Evolutionary conservation across 2,797 vertebrate genomes (phyloP).

Genomic region (Sphaeramia orbicularis): DNA sequence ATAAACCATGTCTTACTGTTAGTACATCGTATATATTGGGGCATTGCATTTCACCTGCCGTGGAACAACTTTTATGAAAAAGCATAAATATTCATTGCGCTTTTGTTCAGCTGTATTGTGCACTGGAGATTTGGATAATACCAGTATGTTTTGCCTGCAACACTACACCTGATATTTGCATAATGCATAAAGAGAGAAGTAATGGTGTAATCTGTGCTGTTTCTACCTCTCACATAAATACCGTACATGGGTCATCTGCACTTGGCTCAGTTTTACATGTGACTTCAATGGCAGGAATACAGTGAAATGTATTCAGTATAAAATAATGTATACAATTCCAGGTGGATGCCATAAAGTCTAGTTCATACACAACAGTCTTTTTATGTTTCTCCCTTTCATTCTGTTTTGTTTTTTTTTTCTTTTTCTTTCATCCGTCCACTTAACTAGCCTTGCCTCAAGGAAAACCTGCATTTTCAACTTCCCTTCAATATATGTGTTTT

Average conservation of each 20-base stretch:
- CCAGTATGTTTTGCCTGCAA: no score
- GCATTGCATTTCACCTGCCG: background rate
- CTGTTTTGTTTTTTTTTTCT: slow-evolving; percentile 23
- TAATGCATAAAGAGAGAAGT: background rate
- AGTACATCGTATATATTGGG: background rate
- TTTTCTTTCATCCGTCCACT: slow-evolving; percentile 34
- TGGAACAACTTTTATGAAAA: background rate
- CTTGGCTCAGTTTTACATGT: background rate
- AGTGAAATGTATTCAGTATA: background rate
- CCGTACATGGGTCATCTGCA: background rate
- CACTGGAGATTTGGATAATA: background rate
- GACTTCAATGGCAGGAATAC: background rate
- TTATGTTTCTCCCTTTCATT: slow-evolving; percentile 5
- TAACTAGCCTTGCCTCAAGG: slow-evolving; percentile 35
- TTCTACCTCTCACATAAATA: no score
- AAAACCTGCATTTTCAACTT: slow-evolving; percentile 21
- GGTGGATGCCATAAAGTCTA: slow-evolving; percentile 1
- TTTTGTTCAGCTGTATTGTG: background rate
- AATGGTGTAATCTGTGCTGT: background rate
- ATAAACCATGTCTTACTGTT: background rate
- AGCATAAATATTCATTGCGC: background rate
- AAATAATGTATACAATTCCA: slow-evolving; percentile 9
- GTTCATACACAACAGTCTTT: background rate
- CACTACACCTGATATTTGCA: no score
- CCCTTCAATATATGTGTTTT: background rate